Evolutionary conservation across 1,140 invertebrate genomes (phyloP).

Genomic region (Teleogryllus occipitalis): DNA sequence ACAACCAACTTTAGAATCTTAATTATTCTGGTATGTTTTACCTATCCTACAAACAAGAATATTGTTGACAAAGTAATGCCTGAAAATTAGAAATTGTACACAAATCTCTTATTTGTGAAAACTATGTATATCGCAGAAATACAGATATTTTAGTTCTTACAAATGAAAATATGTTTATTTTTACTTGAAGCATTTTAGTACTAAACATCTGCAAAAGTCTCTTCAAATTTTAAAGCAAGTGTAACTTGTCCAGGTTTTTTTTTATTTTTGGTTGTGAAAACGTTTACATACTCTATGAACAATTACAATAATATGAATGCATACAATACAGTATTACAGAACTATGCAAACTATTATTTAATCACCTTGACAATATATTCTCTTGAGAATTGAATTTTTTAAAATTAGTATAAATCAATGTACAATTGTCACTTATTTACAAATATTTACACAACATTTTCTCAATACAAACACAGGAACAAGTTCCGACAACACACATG

Average conservation of each 20-base stretch:
- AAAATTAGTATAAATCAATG: conserved; percentile 11
- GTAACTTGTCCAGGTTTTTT: conserved; percentile 7
- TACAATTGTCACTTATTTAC: conserved; percentile 14
- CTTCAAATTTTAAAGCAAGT: too few species aligned
- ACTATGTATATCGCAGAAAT: too few species aligned
- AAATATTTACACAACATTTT: conserved; percentile 13
- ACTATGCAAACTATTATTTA: neutral
- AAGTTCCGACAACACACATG: conserved; percentile 12
- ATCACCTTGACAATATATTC: neutral
- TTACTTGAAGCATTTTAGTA: too few species aligned
- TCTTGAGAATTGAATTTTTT: neutral
- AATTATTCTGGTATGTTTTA: too few species aligned
- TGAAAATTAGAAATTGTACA: too few species aligned
- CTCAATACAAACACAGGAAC: conserved; percentile 11
- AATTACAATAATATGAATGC: neutral
- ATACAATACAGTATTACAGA: neutral
- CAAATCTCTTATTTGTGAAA: too few species aligned
- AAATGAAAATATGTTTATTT: too few species aligned
- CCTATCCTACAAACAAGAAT: too few species aligned
- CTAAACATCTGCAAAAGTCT: too few species aligned
- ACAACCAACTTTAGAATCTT: too few species aligned
- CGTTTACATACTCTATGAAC: neutral
- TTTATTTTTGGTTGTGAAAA: neutral
- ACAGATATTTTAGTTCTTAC: too few species aligned
- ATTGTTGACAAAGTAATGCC: too few species aligned